Conservation (phyloP, 1,140 invertebrate species). For the Saccostrea cuccullata region DNA sequence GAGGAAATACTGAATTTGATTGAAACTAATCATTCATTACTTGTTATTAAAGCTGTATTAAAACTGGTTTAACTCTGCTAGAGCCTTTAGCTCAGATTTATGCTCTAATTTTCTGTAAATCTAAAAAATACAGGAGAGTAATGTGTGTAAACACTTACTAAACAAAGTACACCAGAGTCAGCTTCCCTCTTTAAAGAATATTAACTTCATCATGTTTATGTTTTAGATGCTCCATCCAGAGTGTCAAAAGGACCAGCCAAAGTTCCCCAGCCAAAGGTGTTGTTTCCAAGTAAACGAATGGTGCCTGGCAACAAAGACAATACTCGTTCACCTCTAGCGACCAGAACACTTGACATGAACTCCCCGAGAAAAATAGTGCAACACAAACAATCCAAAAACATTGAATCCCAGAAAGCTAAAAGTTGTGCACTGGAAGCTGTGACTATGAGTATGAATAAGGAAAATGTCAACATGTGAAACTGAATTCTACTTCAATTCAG, state of each 20-base stretch:
- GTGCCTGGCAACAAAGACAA: slow-evolving; percentile 43
- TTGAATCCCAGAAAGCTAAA: slow-evolving; percentile 54
- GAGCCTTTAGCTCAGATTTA: no score
- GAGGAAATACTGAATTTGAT: no score
- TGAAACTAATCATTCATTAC: no score
- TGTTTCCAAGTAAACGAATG: slow-evolving; percentile 47
- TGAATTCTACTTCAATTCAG: neutral
- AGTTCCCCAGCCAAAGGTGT: slow-evolving; percentile 53
- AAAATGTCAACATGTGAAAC: slow-evolving; percentile 16
- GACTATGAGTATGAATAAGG: slow-evolving; percentile 14
- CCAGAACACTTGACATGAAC: slow-evolving; percentile 60
- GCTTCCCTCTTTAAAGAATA: no score
- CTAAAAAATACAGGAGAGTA: no score
- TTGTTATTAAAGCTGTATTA: no score
- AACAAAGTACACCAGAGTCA: no score
- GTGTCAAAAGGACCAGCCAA: slow-evolving; percentile 24
- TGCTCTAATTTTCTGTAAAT: no score
- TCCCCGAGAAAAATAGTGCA: slow-evolving; percentile 65
- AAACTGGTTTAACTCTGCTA: no score
- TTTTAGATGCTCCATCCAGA: slow-evolving; percentile 21
- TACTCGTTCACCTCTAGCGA: slow-evolving; percentile 58
- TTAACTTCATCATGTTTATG: neutral
- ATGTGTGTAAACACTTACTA: no score
- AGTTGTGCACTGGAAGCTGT: slow-evolving; percentile 49
- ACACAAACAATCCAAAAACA: slow-evolving; percentile 60